Base-by-base conservation (phyloP, 2,888 invertebrate species). In the Electrophaes corylata region DNA sequence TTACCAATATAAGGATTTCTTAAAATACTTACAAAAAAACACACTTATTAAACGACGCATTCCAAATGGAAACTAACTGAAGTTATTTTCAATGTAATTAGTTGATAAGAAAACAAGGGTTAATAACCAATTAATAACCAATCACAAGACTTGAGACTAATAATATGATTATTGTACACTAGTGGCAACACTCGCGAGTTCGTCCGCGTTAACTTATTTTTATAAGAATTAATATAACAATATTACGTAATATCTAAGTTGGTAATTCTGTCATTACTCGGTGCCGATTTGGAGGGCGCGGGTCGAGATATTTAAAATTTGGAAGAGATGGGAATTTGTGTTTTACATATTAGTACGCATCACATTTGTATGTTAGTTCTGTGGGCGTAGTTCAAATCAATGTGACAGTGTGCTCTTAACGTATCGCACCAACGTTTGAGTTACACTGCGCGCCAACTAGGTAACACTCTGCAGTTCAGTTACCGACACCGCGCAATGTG, bases 141-240 rank as follows among this genome's bases (percentile, higher is more conserved):
- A 5, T 35, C 14, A 35, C 14, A 29, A 29, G 10, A 29, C 6
- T 29, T 10, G 23, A 23, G 3, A 6, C 23, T 23, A 3, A 23
- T 23, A 23, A 1, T 3, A 23, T n/a, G n/a, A n/a, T n/a, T n/a
- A n/a, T n/a, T n/a, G n/a, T n/a, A n/a, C n/a, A n/a, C n/a, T n/a
- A n/a, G n/a, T n/a, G n/a, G n/a, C n/a, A n/a, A n/a, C n/a, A n/a
- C n/a, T n/a, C n/a, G n/a, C n/a, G n/a, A n/a, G n/a, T n/a, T n/a
- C n/a, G n/a, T n/a, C n/a, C n/a, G n/a, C n/a, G n/a, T n/a, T n/a
- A n/a, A n/a, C n/a, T n/a, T n/a, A n/a, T n/a, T n/a, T n/a, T n/a
- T n/a, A n/a, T n/a, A n/a, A n/a, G n/a, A 47, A 60, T 56, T 56
- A 55, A 55, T 55, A 50, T 55, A 45, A 46, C 64, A 54, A 47